These are phyloP conservation scores for rat (Rattus norvegicus) DNA, from an alignment of 2,113 vertebrate genomes.

Conservation along the genomic window DNA sequence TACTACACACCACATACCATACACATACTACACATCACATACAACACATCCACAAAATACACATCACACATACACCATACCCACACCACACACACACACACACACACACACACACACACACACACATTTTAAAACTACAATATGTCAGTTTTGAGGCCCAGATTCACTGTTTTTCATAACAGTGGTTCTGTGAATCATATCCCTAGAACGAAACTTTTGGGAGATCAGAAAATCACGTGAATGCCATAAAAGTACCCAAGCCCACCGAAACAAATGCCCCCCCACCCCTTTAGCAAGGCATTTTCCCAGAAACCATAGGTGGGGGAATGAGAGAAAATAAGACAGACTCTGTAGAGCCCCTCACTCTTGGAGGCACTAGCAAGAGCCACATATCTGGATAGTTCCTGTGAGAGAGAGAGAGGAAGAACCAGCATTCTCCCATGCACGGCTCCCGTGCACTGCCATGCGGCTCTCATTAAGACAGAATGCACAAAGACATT, in stretches of 20 bases:
- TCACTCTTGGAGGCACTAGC: neutral
- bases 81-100: too few relatives aligned
- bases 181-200: neutral
- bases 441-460: rapidly evolving
- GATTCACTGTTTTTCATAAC: neutral
- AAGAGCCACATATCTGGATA: neutral
- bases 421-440: neutral
- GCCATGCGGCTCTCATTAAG: neutral
- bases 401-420: neutral
- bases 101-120: too few relatives aligned
- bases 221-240: neutral
- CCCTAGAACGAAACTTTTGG: neutral
- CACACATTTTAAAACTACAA: neutral
- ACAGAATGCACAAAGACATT: neutral
- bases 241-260: neutral
- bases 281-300: too few relatives aligned
- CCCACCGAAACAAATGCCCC: neutral
- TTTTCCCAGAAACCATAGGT: neutral
- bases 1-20: too few relatives aligned
- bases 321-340: neutral
- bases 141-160: neutral
- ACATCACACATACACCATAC: too few relatives aligned
- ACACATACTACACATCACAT: too few relatives aligned
- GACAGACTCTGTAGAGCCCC: neutral
- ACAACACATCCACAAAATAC: too few relatives aligned